These are phyloP conservation scores for Schizaphis graminum DNA, from an alignment of 2,888 invertebrate species.

Conservation along the genomic window DNA sequence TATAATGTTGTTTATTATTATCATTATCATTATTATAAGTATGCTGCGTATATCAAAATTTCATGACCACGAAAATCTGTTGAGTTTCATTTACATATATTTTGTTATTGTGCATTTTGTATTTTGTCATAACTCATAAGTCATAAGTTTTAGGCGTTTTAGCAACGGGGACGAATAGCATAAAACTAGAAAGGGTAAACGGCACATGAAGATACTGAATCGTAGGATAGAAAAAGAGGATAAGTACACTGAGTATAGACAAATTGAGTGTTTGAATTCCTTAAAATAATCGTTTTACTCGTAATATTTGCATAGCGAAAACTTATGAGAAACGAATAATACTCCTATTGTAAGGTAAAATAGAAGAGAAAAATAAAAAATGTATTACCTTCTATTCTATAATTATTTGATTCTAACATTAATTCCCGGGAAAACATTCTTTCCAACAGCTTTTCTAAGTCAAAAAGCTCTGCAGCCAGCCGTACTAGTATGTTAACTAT, in stretches of 20 bases:
- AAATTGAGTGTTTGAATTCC: not conserved
- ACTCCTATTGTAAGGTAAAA: not conserved
- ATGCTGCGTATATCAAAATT: slow-evolving; percentile 10
- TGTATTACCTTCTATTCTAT: not conserved
- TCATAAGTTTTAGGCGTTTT: not conserved
- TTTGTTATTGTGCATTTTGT: not conserved
- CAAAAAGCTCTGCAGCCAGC: not conserved
- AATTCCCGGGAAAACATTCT: not conserved
- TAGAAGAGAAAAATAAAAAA: not conserved
- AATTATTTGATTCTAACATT: not conserved
- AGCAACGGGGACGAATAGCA: not conserved
- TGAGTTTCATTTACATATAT: not conserved
- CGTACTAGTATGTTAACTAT: slow-evolving; percentile 11
- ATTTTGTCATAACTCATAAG: too few species aligned
- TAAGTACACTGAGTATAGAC: not conserved
- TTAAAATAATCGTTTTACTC: not conserved
- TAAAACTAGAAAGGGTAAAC: not conserved
- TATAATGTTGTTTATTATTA: not conserved
- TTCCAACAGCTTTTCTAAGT: not conserved
- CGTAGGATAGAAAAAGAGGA: not conserved
- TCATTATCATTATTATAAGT: not conserved
- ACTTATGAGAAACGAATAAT: not conserved
- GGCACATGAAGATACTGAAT: not conserved
- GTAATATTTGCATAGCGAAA: not conserved
- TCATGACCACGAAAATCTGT: slow-evolving; percentile 27